Evolutionary conservation across 1,140 invertebrate genomes (phyloP).

Genomic region (Drosophila kanapiae): DNA sequence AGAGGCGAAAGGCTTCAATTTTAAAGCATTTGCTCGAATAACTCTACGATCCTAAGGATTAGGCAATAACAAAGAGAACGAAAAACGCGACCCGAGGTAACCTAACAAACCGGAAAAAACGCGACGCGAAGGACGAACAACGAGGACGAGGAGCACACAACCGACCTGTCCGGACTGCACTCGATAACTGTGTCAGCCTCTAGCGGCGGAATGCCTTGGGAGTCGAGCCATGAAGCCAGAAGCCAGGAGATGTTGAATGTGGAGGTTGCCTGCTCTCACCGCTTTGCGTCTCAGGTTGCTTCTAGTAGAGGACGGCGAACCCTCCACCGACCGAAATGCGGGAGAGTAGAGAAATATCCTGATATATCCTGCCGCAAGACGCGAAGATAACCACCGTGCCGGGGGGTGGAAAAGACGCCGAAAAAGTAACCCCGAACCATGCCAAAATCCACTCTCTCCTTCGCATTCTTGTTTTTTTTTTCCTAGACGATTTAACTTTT

Average conservation of each 20-base stretch:
- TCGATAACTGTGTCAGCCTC: conserved; percentile 83
- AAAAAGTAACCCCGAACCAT: conserved; percentile 66
- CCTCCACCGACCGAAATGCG: conserved; percentile 43
- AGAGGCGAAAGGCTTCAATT: conserved; percentile 23
- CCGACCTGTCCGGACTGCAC: conserved; percentile 84
- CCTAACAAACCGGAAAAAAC: conserved; percentile 56
- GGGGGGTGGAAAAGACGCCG: conserved; percentile 46
- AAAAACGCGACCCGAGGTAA: conserved; percentile 43
- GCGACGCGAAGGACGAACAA: conserved; percentile 53
- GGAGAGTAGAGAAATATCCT: conserved; percentile 37
- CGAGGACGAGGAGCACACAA: conserved; percentile 58
- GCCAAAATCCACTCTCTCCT: conserved; percentile 51
- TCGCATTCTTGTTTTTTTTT: conserved; percentile 19
- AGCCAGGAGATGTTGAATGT: conserved; percentile 12
- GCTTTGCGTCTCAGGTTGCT: conserved; percentile 43
- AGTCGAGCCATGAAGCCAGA: conserved; percentile 27
- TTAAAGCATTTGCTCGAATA: conserved; percentile 39
- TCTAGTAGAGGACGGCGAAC: conserved; percentile 1
- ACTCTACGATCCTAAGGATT: conserved; percentile 54
- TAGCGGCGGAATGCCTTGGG: conserved; percentile 67
- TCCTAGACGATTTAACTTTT: conserved; percentile 70
- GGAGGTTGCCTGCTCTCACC: conserved; percentile 4
- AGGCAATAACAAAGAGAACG: conserved; percentile 42
- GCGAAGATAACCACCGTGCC: conserved; percentile 54
- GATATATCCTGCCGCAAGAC: conserved; percentile 52